phyloP scores from a whole-genome alignment of 2,113 vertebrate genomes.

The Cheilinus undulatus region DNA sequence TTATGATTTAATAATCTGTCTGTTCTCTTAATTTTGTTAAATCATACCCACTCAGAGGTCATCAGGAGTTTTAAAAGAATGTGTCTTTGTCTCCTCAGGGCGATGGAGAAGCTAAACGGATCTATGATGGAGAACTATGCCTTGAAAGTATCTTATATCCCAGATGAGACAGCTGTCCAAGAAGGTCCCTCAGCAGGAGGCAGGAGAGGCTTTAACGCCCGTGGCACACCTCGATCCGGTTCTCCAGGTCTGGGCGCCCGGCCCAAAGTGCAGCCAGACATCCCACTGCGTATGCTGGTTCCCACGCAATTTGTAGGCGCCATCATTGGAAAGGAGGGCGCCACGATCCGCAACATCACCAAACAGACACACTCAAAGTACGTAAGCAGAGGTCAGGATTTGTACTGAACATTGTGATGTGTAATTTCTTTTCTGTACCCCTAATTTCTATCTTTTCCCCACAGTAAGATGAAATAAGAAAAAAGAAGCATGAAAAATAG shows the following conservation, averaged over 20 bases:
- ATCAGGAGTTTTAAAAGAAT: background rate
- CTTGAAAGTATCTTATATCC: constrained; percentile 97
- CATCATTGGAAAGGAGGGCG: constrained; percentile 98
- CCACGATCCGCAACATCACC: constrained; percentile 97
- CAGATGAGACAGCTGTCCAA: constrained; percentile 89
- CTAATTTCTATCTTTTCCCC: background rate
- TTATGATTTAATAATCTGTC: no score
- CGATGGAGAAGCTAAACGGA: constrained; percentile 96
- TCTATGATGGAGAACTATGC: constrained; percentile 95
- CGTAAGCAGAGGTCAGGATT: constrained; percentile 47
- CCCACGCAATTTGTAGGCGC: constrained; percentile 98
- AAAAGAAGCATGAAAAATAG: background rate
- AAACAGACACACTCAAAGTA: constrained; percentile 99
- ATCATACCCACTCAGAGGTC: background rate
- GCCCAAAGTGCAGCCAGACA: constrained; percentile 92
- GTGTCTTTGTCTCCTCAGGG: constrained; percentile 79
- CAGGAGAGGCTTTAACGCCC: constrained; percentile 88
- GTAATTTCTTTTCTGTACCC: background rate
- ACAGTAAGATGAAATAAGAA: background rate
- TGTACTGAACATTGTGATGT: background rate
- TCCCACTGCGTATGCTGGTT: constrained; percentile 94
- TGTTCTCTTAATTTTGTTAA: no score
- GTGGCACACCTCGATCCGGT: constrained; percentile 90
- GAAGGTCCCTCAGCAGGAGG: constrained; percentile 80
- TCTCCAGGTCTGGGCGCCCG: constrained; percentile 89